Percentiles rank a stretch among this genome's conserved stretches.
These are phyloP conservation scores for Piliocolobus tephrosceles DNA, from an alignment of 2,113 vertebrate genomes.

Conservation along the genomic window DNA sequence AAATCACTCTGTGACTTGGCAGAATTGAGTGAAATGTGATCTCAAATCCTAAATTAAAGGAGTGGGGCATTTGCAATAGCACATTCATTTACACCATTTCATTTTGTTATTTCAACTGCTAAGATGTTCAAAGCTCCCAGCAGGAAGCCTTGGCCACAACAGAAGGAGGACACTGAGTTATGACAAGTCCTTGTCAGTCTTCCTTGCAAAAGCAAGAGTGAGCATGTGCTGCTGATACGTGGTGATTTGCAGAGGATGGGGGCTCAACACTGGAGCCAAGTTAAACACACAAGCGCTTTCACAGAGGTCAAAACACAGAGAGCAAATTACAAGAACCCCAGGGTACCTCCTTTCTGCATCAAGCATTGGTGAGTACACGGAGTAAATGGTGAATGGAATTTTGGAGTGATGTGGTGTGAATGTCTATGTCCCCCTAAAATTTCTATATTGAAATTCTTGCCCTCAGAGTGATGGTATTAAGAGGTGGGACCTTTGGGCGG, in stretches of 20 bases:
- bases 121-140: conserved; percentile 47
- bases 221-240: background rate
- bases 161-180: conserved; percentile 42
- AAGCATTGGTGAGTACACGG: background rate
- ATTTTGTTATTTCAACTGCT: conserved; percentile 48
- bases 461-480: background rate
- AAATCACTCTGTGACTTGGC: conserved; percentile 66
- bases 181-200: background rate
- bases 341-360: background rate
- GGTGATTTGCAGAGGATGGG: background rate
- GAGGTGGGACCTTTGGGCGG: background rate
- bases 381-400: background rate
- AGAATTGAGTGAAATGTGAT: conserved; percentile 57
- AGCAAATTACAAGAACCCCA: background rate
- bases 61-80: conserved; percentile 18
- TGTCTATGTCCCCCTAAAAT: background rate
- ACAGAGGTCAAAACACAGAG: background rate
- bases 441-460: background rate
- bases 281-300: background rate
- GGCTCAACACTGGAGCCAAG: background rate
- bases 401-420: background rate
- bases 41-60: conserved; percentile 62
- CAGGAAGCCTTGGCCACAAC: conserved; percentile 1
- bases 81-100: conserved; percentile 62
- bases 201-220: background rate